These are phyloP conservation scores for Ophioninae sp. DNA, from an alignment of 2,888 invertebrate genomes.

Conservation along the genomic window DNA sequence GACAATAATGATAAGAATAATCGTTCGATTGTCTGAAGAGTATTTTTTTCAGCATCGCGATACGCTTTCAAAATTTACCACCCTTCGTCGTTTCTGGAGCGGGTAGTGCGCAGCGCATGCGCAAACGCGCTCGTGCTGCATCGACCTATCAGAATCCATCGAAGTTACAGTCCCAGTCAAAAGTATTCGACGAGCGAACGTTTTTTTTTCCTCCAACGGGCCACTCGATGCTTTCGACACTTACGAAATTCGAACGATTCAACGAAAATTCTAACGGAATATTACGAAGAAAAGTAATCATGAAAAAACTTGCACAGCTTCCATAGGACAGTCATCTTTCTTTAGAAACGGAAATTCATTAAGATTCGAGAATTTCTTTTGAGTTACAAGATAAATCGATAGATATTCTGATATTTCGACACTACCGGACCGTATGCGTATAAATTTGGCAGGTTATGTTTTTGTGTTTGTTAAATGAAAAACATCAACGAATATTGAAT, in stretches of 20 bases:
- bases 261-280: neutral
- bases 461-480: conserved; percentile 60
- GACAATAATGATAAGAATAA: no score
- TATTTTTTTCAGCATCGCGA: neutral
- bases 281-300: conserved; percentile 7
- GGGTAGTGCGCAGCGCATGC: neutral
- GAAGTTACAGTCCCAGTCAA: conserved; percentile 3
- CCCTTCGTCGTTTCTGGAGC: neutral
- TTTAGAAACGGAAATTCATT: no score
- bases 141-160: conserved; percentile 4
- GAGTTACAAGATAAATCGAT: neutral
- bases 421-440: conserved; percentile 2
- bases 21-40: no score
- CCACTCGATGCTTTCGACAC: neutral
- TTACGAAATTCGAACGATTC: neutral
- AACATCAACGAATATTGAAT: conserved; percentile 72
- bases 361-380: neutral
- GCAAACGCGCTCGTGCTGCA: neutral
- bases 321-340: neutral
- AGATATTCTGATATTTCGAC: conserved; percentile 16
- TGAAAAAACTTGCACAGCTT: neutral
- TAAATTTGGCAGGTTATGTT: conserved; percentile 31
- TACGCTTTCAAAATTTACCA: neutral
- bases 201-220: neutral
- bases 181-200: neutral